A percentile compares a stretch with the other conserved stretches of the same genome.
These are phyloP conservation scores for Sminthurinus aureus DNA, from an alignment of 2,888 invertebrate genomes.

Conservation along the genomic window DNA sequence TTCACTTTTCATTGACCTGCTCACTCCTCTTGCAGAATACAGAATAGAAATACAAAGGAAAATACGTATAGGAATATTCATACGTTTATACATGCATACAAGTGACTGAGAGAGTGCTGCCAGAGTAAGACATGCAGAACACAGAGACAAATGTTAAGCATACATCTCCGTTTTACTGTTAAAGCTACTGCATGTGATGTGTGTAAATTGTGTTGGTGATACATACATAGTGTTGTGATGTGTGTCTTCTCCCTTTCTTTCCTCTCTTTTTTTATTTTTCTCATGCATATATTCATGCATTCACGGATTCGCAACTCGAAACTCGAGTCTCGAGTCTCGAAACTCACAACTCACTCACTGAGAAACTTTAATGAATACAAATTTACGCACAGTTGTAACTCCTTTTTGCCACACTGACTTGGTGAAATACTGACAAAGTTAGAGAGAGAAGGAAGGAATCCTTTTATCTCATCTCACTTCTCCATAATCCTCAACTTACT, in stretches of 20 bases:
- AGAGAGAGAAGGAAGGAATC: not conserved
- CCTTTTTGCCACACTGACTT: not conserved
- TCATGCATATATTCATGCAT: too few species aligned
- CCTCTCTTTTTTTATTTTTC: not conserved
- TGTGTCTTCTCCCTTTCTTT: conserved; percentile 7
- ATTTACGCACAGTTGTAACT: not conserved
- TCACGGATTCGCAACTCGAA: too few species aligned
- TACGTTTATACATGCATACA: not conserved
- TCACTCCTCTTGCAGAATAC: not conserved
- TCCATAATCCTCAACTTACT: too few species aligned
- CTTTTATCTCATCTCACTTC: not conserved
- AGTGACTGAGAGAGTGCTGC: too few species aligned
- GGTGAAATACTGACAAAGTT: not conserved
- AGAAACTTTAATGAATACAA: conserved; percentile 14
- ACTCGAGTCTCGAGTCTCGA: not conserved
- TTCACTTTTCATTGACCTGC: not conserved
- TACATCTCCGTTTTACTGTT: too few species aligned
- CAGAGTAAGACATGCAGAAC: too few species aligned
- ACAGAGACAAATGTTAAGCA: too few species aligned
- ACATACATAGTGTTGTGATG: not conserved
- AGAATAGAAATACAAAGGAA: too few species aligned
- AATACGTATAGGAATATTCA: not conserved
- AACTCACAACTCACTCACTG: conserved; percentile 5
- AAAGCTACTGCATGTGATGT: not conserved
- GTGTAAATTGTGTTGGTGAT: too few species aligned